These are phyloP conservation scores for Oreonectes daqikongensis DNA, from an alignment of 2,797 vertebrate genomes.

Conservation along the genomic window DNA sequence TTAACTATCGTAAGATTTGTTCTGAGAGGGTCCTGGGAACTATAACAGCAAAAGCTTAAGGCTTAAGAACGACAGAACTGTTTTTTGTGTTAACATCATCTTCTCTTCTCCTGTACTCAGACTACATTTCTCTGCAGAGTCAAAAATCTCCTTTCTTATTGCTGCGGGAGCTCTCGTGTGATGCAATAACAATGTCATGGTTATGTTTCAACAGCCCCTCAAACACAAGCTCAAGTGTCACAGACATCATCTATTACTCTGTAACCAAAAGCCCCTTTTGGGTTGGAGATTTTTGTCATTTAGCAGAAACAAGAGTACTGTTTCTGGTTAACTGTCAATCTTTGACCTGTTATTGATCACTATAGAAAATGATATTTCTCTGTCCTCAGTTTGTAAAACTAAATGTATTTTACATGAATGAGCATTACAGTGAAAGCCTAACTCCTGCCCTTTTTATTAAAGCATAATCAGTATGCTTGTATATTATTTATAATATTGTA, in stretches of 20 bases:
- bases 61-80: neutral
- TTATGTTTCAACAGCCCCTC: conserved; percentile 14
- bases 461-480: too few relatives aligned
- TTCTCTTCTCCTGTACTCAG: neutral
- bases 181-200: conserved; percentile 41
- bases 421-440: too few relatives aligned
- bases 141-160: neutral
- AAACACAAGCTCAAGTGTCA: conserved; percentile 9
- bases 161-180: conserved; percentile 9
- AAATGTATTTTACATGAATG: too few relatives aligned
- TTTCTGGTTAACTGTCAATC: neutral
- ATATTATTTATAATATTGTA: too few relatives aligned
- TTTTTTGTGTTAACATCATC: neutral
- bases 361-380: too few relatives aligned
- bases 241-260: neutral
- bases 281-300: neutral
- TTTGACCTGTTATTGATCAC: too few relatives aligned
- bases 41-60: neutral
- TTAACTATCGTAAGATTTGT: conserved; percentile 5
- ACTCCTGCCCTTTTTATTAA: too few relatives aligned
- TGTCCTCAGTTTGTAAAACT: too few relatives aligned
- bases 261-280: neutral
- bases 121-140: neutral
- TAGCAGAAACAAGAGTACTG: neutral
- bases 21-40: conserved; percentile 1